Percentiles rank a stretch among this genome's conserved stretches.
phyloP scores from a whole-genome alignment of 2,797 vertebrate species.

The Ceryle rudis region DNA sequence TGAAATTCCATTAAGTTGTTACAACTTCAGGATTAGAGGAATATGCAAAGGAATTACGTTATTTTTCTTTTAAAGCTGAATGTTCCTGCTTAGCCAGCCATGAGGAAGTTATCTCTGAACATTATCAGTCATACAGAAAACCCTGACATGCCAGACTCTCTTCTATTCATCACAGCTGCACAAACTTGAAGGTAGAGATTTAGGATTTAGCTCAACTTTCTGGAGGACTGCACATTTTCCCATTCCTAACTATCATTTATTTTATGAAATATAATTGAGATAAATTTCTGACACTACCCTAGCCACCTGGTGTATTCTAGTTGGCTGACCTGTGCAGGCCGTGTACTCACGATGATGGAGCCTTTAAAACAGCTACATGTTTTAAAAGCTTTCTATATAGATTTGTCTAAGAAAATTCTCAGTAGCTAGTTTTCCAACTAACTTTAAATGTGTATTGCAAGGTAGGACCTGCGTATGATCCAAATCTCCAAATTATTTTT shows the following conservation, averaged over 20 bases:
- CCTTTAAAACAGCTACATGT: background rate
- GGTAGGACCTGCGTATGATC: background rate
- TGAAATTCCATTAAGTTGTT: background rate
- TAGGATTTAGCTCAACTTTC: background rate
- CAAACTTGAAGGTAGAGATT: constrained; percentile 4
- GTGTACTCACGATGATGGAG: background rate
- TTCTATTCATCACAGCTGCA: background rate
- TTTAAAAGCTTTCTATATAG: background rate
- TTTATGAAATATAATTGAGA: background rate
- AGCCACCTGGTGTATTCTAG: background rate
- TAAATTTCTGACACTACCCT: background rate
- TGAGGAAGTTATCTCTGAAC: background rate
- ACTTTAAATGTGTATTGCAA: background rate
- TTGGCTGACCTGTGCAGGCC: background rate
- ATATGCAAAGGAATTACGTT: background rate
- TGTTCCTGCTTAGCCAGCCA: background rate
- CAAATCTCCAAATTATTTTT: background rate
- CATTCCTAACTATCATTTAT: constrained; percentile 6
- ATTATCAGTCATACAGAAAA: constrained; percentile 19
- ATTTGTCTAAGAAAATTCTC: background rate
- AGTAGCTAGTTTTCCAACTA: background rate
- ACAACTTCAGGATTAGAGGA: background rate
- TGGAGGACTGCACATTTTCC: background rate
- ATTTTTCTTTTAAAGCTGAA: constrained; percentile 11
- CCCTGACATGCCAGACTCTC: constrained; percentile 3